These are phyloP conservation scores for Psittacula echo DNA, from an alignment of 2,797 vertebrate genomes.

Conservation along the genomic window DNA sequence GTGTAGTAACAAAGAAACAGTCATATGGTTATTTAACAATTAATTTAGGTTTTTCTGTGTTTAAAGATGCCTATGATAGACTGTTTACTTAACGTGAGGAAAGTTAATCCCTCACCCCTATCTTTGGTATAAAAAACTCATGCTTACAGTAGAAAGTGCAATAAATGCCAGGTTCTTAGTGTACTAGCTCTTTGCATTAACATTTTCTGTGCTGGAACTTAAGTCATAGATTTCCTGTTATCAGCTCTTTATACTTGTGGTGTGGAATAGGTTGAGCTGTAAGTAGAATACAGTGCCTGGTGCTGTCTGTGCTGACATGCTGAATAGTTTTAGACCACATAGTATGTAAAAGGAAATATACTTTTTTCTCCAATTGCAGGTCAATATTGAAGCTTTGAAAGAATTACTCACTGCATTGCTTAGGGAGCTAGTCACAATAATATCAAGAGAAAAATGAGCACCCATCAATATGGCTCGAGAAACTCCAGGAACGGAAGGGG, in stretches of 20 bases:
- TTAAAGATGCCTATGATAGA: neutral
- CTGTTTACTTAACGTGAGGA: constrained; percentile 9
- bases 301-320: constrained; percentile 4
- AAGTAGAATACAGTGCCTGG: neutral
- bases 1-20: neutral
- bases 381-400: neutral
- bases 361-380: neutral
- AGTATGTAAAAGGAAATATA: neutral
- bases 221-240: constrained; percentile 73
- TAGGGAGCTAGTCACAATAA: neutral
- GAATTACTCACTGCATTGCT: neutral
- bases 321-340: constrained; percentile 20
- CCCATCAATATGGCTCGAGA: neutral
- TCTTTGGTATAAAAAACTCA: constrained; percentile 36
- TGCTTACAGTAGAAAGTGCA: constrained; percentile 30
- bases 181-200: constrained; percentile 22
- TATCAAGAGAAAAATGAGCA: neutral
- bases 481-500: neutral
- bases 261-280: constrained; percentile 11
- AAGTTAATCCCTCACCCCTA: constrained; percentile 20
- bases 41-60: neutral
- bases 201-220: constrained; percentile 41
- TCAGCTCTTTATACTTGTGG: constrained; percentile 9
- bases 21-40: neutral
- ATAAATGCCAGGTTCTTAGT: constrained; percentile 55